These are phyloP conservation scores for Gobio occitaniae DNA, from an alignment of 2,797 vertebrate species.

Conservation along the genomic window DNA sequence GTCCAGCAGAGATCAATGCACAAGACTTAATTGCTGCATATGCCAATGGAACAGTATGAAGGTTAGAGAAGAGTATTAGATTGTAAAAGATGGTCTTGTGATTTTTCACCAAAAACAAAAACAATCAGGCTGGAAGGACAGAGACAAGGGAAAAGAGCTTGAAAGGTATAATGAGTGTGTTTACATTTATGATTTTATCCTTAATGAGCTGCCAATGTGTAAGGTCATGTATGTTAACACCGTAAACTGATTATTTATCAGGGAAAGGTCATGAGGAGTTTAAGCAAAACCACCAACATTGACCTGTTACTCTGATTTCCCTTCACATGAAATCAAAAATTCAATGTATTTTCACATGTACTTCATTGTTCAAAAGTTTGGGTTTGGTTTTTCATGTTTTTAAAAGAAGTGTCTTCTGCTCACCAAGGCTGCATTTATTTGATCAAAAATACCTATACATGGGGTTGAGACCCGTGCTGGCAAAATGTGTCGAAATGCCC, in stretches of 20 bases:
- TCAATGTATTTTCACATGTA: background rate
- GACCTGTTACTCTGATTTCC: background rate
- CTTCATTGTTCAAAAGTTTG: background rate
- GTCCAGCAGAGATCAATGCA: constrained; percentile 19
- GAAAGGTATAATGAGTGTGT: background rate
- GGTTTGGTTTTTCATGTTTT: background rate
- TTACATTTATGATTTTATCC: background rate
- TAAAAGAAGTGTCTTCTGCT: background rate
- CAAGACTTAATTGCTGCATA: constrained; percentile 13
- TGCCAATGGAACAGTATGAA: background rate
- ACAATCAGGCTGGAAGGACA: background rate
- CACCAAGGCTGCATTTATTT: background rate
- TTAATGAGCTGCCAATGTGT: background rate
- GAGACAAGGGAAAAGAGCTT: background rate
- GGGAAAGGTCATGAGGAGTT: background rate
- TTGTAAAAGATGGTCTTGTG: background rate
- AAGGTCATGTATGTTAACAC: background rate
- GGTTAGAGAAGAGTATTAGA: background rate
- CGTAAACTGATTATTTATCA: background rate
- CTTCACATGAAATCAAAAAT: background rate
- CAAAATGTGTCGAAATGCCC: no score
- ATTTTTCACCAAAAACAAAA: background rate
- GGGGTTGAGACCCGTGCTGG: no score
- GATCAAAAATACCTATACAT: background rate
- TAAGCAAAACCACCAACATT: background rate